Evolutionary conservation across 2,888 invertebrate genomes (phyloP), one percentile per base, ranked within the genome.

Genomic region (Tipula vernalis): DNA sequence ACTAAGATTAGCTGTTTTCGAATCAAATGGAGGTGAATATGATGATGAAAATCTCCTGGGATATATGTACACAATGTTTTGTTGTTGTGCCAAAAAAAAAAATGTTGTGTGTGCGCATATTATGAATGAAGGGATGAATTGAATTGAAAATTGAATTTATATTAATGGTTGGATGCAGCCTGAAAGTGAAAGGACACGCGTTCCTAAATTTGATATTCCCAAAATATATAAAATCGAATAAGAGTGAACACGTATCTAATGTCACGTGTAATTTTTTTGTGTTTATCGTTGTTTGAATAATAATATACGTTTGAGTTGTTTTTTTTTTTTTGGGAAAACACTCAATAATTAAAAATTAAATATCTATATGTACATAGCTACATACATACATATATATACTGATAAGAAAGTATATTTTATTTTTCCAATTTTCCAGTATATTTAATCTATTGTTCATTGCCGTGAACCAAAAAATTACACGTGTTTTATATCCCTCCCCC

Each of bases 11-110:
- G 84, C 84, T 41, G 84, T 84, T 39, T 84, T 15, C 84, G 84
- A 84, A 84, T 41, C 84, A 84, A 84, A 84, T 84, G 84, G 41
- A 84, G 84, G 84, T 84, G 84, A 84, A 84, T 84, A 84, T 84
- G 84, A 39, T 83, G 83, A 83, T 84, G 39, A 84, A 84, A 84
- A 84, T 84, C 84, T 84, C 84, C 15, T 84, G 84, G 84, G 84
- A 83, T 83, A 28, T 36, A 6, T 39, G 3, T 39, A 39, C 6
- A 39, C 39, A 39, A 39, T 10, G 44, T 44, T 44, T 57, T 57
- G 51, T 57, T 39, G 51, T 51, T 71, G 71, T 28, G 71, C 71
- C 51, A 71, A 71, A 71, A 71, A 51, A 3, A 2, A 28, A 28
- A 28, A 28, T 28, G 28, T 28, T 51, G n/a, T n/a, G 8, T 51